A percentile compares a stretch with the other conserved stretches of the same genome.
These are phyloP conservation scores for Tonatia bakeri DNA, from an alignment of 2,113 vertebrate genomes.

Conservation along the genomic window DNA sequence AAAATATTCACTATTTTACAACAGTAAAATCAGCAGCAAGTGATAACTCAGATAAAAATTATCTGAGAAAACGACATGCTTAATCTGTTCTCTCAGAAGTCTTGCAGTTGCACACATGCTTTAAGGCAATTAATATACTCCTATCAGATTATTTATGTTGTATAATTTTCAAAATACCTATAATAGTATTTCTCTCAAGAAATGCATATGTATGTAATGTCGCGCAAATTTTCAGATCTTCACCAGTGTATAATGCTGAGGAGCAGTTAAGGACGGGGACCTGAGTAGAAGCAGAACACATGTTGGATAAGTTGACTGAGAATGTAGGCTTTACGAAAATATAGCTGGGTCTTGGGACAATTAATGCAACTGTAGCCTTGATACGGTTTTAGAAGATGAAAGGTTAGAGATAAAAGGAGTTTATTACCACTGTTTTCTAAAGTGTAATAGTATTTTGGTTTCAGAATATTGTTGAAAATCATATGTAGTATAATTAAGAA, in stretches of 20 bases:
- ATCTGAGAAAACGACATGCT: not conserved
- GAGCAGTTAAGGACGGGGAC: not conserved
- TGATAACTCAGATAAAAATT: conserved; percentile 28
- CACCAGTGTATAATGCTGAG: not conserved
- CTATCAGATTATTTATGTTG: not conserved
- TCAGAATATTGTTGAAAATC: not conserved
- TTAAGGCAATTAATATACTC: conserved; percentile 38
- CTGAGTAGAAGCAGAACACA: not conserved
- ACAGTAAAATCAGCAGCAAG: conserved; percentile 55
- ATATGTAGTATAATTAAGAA: not conserved
- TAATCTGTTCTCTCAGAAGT: conserved; percentile 41
- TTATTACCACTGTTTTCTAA: not conserved
- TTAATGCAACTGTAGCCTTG: not conserved
- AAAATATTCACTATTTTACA: conserved; percentile 17
- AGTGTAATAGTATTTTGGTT: not conserved
- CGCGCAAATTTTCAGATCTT: not conserved
- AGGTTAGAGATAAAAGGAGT: not conserved
- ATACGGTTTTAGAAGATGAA: not conserved
- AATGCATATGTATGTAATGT: not conserved
- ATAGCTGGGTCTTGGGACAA: not conserved
- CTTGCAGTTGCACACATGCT: conserved; percentile 27
- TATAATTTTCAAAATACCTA: not conserved
- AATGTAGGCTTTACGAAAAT: not conserved
- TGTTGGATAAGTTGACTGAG: not conserved
- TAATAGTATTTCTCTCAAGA: not conserved